Evolutionary conservation across 2,797 vertebrate genomes (phyloP), one percentile per base, ranked within the genome.

Genomic region (Ptychadena robeensis): DNA sequence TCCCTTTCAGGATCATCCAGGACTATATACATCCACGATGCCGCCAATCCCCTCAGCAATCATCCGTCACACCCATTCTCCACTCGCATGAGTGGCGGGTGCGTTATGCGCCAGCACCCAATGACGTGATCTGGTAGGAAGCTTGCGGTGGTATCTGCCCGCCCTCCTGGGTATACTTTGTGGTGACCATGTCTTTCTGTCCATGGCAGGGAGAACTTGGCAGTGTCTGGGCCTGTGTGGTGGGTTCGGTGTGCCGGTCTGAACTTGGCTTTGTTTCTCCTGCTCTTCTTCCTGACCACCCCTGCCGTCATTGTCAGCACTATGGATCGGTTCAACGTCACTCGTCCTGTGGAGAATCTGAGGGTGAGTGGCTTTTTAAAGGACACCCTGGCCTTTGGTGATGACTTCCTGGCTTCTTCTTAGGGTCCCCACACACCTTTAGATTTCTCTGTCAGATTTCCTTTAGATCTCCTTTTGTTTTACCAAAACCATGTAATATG

Each of bases 241-340:
- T 99, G 98, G 98, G 88, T 95, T 18, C 93, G 96, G 85, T 98
- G 96, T 34, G 79, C 97, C 69, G 88, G 96, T 59, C 95, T 99
- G 91, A 99, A 99, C 93, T 93, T 95, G 88, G 94, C 94, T 89
- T 95, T 99, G 88, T 99, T 99, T 90, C 59, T 98, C 89, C 94
- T 99, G 80, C 95, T 99, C 88, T 98, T 99, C 93, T 99, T 99
- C 89, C 96, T 99, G 91, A 99, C 98, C 87, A 99, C 98, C 0
- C 98, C 98, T 0, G 95, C 97, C 90, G 97, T 98, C 89, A 95
- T 99, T 9, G 97, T 99, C 89, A 99, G 98, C 93, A 99, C 98
- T 68, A 97, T 99, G 88, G 97, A 98, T 90, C 96, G 96, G 93
- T 99, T 98, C 92, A 99, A 99, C 0, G 97, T 99, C 89, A 99